These are phyloP conservation scores for Rana temporaria DNA, from an alignment of 2,113 vertebrate genomes.

Conservation along the genomic window DNA sequence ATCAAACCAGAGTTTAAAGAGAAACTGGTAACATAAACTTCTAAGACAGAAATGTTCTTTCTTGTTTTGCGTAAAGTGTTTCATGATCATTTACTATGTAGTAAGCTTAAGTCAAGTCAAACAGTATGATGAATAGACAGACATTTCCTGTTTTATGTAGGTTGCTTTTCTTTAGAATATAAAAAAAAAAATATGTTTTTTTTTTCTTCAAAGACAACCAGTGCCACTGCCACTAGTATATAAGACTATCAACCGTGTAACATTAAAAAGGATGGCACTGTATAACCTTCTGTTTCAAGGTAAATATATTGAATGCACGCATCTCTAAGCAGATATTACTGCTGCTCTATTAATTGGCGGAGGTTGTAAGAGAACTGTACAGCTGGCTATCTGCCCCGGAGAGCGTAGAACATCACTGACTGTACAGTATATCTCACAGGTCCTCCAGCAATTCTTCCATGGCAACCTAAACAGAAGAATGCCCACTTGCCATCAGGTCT, in stretches of 20 bases:
- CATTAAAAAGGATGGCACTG: neutral
- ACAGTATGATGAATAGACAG: too few species aligned
- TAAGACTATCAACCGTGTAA: neutral
- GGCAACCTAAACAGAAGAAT: slow-evolving; percentile 26
- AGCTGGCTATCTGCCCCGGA: slow-evolving; percentile 46
- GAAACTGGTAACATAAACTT: too few species aligned
- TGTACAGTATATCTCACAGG: slow-evolving; percentile 30
- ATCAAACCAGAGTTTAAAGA: too few species aligned
- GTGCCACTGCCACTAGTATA: too few species aligned
- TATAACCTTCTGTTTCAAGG: neutral
- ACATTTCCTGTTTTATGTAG: too few species aligned
- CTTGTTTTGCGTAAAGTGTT: too few species aligned
- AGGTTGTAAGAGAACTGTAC: slow-evolving; percentile 6
- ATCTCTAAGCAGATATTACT: slow-evolving; percentile 43
- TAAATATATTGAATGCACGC: slow-evolving; percentile 1
- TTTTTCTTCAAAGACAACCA: neutral
- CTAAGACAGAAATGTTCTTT: too few species aligned
- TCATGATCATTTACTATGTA: too few species aligned
- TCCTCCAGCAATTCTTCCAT: slow-evolving; percentile 18
- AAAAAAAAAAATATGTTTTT: neutral
- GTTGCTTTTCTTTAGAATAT: too few species aligned
- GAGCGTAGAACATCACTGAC: slow-evolving; percentile 35
- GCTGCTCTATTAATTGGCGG: slow-evolving; percentile 47
- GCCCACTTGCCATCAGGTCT: slow-evolving; percentile 9
- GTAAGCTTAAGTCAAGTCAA: too few species aligned